A percentile compares a stretch with the other conserved stretches of the same genome.
phyloP scores from a whole-genome alignment of 2,113 vertebrate species.

The Chitala chitala region DNA sequence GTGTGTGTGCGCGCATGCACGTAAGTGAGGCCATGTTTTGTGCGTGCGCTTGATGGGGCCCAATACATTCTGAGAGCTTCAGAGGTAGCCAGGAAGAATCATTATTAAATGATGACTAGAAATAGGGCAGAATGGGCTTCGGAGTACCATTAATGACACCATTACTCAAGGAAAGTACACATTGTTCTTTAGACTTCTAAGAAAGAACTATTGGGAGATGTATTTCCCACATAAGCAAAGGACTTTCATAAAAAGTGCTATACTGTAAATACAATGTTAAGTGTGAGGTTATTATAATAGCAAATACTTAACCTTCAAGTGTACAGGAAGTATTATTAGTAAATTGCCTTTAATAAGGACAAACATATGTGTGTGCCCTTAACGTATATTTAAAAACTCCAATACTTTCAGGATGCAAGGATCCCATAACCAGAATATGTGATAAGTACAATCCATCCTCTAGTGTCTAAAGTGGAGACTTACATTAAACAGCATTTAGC shows the following conservation, averaged over 20 bases:
- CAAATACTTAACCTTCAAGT: no score
- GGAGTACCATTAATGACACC: neutral
- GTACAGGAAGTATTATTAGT: neutral
- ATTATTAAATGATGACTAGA: neutral
- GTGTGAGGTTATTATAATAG: no score
- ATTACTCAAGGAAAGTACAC: neutral
- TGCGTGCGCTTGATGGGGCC: neutral
- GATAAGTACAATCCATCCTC: neutral
- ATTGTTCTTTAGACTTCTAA: neutral
- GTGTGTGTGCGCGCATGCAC: neutral
- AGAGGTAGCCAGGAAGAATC: neutral
- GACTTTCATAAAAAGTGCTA: constrained; percentile 9
- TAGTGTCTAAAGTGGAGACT: no score
- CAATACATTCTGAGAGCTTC: neutral
- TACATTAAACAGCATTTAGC: no score
- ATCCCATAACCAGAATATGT: neutral
- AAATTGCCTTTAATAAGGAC: no score
- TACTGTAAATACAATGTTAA: no score
- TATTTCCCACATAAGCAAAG: constrained; percentile 2
- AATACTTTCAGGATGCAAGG: neutral
- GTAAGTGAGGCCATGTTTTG: no score
- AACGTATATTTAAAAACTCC: no score
- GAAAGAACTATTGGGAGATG: neutral
- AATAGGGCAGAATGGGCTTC: neutral
- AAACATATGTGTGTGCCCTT: neutral